Percentiles rank a stretch among this genome's conserved stretches.
phyloP scores from a whole-genome alignment of 2,888 invertebrate species.

The Cybosia mesomella region DNA sequence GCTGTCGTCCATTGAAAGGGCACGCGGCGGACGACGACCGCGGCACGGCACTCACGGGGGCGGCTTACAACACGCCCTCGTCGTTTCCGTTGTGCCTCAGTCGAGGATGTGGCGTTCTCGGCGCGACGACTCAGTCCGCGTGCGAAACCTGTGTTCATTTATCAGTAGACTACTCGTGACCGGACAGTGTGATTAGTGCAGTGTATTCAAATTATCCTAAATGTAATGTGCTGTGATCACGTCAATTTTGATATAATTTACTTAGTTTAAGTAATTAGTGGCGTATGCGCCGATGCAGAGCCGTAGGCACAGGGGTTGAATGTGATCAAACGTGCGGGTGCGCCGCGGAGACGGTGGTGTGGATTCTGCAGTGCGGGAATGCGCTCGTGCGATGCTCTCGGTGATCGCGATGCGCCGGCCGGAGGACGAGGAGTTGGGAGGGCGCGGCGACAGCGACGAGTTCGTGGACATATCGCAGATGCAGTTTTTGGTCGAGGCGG shows the following conservation, averaged over 20 bases:
- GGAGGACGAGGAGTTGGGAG: constrained; percentile 88
- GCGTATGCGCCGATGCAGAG: constrained; percentile 57
- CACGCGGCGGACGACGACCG: constrained; percentile 82
- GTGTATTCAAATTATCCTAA: constrained; percentile 68
- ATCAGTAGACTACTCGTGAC: constrained; percentile 75
- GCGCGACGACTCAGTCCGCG: constrained; percentile 80
- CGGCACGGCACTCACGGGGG: constrained; percentile 75
- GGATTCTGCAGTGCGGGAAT: constrained; percentile 77
- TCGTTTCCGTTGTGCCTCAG: constrained; percentile 84
- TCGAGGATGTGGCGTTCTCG: constrained; percentile 86
- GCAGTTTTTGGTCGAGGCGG: constrained; percentile 90
- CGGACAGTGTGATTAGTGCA: constrained; percentile 69
- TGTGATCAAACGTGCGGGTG: constrained; percentile 59
- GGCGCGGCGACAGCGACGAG: constrained; percentile 88
- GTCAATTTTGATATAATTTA: constrained; percentile 78
- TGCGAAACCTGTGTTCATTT: constrained; percentile 85
- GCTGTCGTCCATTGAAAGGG: constrained; percentile 82
- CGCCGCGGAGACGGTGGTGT: constrained; percentile 66
- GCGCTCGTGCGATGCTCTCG: constrained; percentile 86
- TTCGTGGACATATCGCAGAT: constrained; percentile 95
- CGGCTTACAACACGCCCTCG: constrained; percentile 82
- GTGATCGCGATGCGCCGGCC: constrained; percentile 92
- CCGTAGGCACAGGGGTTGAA: constrained; percentile 49
- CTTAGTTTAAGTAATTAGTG: constrained; percentile 63
- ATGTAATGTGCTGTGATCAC: constrained; percentile 82